Evolutionary conservation across 2,888 invertebrate species (phyloP).

Genomic region (Watsonalla cultraria): DNA sequence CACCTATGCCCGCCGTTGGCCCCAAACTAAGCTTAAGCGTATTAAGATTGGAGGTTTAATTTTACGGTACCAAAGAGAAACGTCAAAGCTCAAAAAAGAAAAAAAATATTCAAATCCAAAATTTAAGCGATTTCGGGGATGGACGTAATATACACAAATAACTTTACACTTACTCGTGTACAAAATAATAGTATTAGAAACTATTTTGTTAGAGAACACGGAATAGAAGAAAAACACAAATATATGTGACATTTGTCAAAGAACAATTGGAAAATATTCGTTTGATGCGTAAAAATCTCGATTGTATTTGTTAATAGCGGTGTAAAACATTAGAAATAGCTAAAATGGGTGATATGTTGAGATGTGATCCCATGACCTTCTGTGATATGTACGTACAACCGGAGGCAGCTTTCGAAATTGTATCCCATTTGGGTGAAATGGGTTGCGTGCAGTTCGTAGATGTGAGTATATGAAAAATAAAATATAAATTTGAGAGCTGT

Average conservation of each 20-base stretch:
- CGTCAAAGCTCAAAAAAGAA: too few species aligned
- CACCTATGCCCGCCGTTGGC: too few species aligned
- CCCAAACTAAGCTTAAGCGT: too few species aligned
- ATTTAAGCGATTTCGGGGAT: too few species aligned
- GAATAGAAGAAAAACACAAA: background rate
- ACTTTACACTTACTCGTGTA: too few species aligned
- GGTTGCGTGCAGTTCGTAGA: slow-evolving; percentile 83
- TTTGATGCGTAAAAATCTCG: background rate
- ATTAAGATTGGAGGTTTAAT: too few species aligned
- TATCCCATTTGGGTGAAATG: slow-evolving; percentile 92
- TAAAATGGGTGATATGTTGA: slow-evolving; percentile 80
- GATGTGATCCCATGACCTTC: slow-evolving; percentile 91
- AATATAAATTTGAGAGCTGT: too few species aligned
- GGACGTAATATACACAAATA: too few species aligned
- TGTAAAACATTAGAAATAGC: background rate
- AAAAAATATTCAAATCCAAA: too few species aligned
- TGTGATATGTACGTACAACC: slow-evolving; percentile 95
- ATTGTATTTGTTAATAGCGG: background rate
- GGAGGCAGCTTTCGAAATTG: slow-evolving; percentile 92
- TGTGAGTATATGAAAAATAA: slow-evolving; percentile 34
- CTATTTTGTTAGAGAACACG: too few species aligned
- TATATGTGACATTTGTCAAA: background rate
- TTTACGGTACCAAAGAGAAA: too few species aligned
- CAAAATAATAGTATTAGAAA: too few species aligned
- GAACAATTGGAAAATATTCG: background rate